Evolutionary conservation across 1,140 invertebrate genomes (phyloP), one percentile per base, ranked within the genome.

Genomic region (Galendromus occidentalis): DNA sequence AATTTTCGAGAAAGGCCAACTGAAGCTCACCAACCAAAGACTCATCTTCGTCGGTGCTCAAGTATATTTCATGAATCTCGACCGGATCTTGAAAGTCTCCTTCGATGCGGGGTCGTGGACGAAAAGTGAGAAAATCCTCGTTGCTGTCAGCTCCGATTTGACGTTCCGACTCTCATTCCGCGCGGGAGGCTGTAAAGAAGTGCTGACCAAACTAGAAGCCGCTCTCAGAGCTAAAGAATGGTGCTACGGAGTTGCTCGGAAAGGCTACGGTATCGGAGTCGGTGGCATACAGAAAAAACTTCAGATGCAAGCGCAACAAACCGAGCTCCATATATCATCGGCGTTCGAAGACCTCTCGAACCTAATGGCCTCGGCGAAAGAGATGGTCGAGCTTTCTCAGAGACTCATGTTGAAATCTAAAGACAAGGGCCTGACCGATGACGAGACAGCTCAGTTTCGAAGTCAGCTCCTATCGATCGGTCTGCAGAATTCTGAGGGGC

Each of bases 271-370:
- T 51, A 85, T 84, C 59, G 94, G 94, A 55, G 97, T 98, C 72
- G 86, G 91, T 65, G 93, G 93, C 12, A 98, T 98, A 73, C 93
- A 98, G 76, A 82, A 88, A 71, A 85, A 86, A 71, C 80, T 98
- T 63, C 84, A 92, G 74, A 86, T 91, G 71, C 86, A 90, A 72
- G 86, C 93, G 44, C 85, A 87, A 74, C 85, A 84, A 25, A 93
- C 89, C 0, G 88, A 95, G 77, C 82, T 87, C 71, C 91, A 86
- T 74, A 97, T 98, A 70, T 85, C 81, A 28, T 78, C 85, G 68
- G 93, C 94, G 18, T 98, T 98, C 79, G 85, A 97, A 79, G 95
- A 98, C 79, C 80, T 98, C 20, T 87, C 80, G 72, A 89, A 91
- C 73, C 78, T 98, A 0, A 98, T 98, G 86, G 83, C 70, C 9